Percentiles rank a stretch among this genome's conserved stretches.
phyloP scores from a whole-genome alignment of 2,797 vertebrate species.

The Megaceryle alcyon region DNA sequence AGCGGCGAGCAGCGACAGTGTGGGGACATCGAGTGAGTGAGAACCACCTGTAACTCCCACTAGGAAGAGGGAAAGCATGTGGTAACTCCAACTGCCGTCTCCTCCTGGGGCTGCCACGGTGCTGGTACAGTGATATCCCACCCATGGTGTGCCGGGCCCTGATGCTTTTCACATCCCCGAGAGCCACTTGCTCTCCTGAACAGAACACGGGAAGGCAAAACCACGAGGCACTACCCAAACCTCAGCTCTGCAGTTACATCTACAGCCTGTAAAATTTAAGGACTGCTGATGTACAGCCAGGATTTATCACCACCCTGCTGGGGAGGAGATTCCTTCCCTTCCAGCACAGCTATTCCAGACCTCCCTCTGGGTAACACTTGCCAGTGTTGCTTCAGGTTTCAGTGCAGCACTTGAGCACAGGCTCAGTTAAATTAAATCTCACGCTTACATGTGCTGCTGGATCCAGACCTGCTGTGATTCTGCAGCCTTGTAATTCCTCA shows the following conservation, averaged over 20 bases:
- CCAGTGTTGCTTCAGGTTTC: background rate
- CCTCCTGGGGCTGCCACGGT: background rate
- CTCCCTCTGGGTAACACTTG: background rate
- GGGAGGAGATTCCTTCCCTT: background rate
- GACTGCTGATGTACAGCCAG: background rate
- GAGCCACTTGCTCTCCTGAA: accelerated
- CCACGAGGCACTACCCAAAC: no score
- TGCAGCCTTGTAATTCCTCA: background rate
- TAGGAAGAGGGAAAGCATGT: background rate
- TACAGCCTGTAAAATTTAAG: background rate
- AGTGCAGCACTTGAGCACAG: background rate
- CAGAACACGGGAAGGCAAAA: background rate
- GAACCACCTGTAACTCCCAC: background rate
- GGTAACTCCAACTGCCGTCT: background rate
- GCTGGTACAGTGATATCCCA: no score
- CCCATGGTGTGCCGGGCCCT: accelerated
- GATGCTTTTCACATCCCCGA: background rate
- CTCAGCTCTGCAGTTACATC: background rate
- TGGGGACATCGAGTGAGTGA: background rate
- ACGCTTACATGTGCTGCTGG: background rate
- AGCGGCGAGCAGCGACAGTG: background rate
- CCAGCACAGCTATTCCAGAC: background rate
- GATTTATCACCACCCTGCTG: background rate
- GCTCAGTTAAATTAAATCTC: background rate
- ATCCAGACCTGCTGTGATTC: background rate